Evolutionary conservation across 2,113 vertebrate species (phyloP).

Genomic region (Pipra filicauda): DNA sequence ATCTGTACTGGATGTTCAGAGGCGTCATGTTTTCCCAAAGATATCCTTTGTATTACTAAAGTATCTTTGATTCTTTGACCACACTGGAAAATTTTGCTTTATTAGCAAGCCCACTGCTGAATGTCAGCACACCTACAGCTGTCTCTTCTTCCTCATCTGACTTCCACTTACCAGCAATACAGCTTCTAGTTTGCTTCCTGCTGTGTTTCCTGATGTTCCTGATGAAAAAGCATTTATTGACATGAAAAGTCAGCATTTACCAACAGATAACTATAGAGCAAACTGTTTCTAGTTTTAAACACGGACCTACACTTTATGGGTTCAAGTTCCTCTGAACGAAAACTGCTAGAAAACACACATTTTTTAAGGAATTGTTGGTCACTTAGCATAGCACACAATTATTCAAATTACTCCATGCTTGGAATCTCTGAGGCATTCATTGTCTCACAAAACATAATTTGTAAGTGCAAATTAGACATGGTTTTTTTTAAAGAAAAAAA

Average conservation of each 20-base stretch:
- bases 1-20: not conserved
- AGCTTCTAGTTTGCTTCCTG: not conserved
- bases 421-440: not conserved
- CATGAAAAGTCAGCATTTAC: not conserved
- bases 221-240: not conserved
- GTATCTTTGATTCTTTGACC: not conserved
- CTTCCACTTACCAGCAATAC: not conserved
- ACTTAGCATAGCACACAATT: not conserved
- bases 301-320: too few relatives aligned
- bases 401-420: not conserved
- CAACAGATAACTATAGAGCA: not conserved
- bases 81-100: not conserved
- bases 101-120: not conserved
- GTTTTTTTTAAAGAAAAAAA: not conserved
- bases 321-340: not conserved
- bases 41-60: not conserved
- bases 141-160: not conserved
- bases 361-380: not conserved
- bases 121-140: not conserved
- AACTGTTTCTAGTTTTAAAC: not conserved
- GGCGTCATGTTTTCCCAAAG: not conserved
- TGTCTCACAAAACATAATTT: not conserved
- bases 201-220: not conserved
- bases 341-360: not conserved
- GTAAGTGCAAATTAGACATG: fast-evolving